These are phyloP conservation scores for Buphagus erythrorhynchus DNA, from an alignment of 2,797 vertebrate genomes.

Conservation along the genomic window DNA sequence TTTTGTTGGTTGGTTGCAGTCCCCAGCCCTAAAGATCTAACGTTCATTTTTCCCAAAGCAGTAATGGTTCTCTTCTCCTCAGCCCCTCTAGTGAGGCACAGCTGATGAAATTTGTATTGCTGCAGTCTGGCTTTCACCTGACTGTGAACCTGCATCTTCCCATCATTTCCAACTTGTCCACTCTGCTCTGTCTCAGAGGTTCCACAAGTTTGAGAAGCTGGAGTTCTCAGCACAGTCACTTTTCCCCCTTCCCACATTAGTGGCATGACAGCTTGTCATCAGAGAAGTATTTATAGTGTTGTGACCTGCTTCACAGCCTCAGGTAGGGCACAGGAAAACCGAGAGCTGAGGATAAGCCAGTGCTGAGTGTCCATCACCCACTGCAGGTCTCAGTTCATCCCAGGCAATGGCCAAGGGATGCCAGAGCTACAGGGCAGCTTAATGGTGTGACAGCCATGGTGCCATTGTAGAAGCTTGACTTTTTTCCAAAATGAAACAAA, in stretches of 20 bases:
- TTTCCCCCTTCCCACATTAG: background rate
- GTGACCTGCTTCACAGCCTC: background rate
- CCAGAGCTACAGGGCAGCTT: background rate
- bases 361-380: background rate
- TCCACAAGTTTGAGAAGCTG: background rate
- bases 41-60: background rate
- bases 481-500: slow-evolving; percentile 50
- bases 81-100: background rate
- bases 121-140: background rate
- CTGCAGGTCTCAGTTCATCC: background rate
- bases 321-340: background rate
- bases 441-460: background rate
- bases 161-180: background rate
- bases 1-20: background rate
- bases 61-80: background rate
- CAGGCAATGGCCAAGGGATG: background rate
- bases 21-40: background rate
- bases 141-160: background rate
- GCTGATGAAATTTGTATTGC: background rate
- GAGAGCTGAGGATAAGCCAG: background rate
- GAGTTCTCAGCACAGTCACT: background rate
- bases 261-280: background rate
- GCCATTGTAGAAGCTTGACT: slow-evolving; percentile 10
- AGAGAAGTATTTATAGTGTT: background rate
- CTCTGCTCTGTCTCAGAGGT: background rate